Conservation (phyloP, 2,797 vertebrate species). For the Gastrophryne carolinensis region DNA sequence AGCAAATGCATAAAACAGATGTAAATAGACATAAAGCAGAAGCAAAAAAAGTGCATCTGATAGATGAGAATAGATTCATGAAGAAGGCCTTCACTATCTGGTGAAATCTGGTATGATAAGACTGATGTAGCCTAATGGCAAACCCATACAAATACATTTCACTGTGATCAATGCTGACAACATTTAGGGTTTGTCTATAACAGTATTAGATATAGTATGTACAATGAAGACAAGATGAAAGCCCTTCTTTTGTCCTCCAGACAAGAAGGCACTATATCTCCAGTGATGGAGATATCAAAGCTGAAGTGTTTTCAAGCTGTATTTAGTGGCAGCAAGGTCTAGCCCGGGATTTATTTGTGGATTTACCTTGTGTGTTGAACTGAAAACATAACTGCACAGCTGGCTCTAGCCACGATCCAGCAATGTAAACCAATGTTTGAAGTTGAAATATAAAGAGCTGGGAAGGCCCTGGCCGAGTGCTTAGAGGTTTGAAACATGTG, state of each 20-base stretch:
- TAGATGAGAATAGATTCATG: no score
- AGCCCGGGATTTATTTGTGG: constrained; percentile 32
- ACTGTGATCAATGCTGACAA: no score
- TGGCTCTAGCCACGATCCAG: not conserved
- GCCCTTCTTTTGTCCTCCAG: not conserved
- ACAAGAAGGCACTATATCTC: constrained; percentile 29
- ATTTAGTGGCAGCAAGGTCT: constrained; percentile 30
- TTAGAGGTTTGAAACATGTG: constrained; percentile 39
- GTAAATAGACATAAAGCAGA: no score
- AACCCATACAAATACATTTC: no score
- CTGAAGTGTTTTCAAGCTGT: constrained; percentile 10
- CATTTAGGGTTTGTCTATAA: not conserved
- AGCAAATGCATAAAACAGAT: no score
- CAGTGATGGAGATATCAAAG: constrained; percentile 47
- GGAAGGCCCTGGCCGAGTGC: constrained; percentile 20
- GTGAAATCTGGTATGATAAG: no score
- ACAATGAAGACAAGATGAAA: not conserved
- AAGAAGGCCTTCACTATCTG: no score
- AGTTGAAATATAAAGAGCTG: constrained; percentile 48
- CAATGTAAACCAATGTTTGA: constrained; percentile 40
- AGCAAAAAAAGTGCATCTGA: no score
- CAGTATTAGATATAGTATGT: not conserved
- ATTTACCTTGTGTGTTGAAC: constrained; percentile 39
- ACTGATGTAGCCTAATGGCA: no score
- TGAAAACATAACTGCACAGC: constrained; percentile 17